Percentiles rank a stretch among this genome's conserved stretches.
These are phyloP conservation scores for Centropristis striata DNA, from an alignment of 2,113 vertebrate species.

Conservation along the genomic window DNA sequence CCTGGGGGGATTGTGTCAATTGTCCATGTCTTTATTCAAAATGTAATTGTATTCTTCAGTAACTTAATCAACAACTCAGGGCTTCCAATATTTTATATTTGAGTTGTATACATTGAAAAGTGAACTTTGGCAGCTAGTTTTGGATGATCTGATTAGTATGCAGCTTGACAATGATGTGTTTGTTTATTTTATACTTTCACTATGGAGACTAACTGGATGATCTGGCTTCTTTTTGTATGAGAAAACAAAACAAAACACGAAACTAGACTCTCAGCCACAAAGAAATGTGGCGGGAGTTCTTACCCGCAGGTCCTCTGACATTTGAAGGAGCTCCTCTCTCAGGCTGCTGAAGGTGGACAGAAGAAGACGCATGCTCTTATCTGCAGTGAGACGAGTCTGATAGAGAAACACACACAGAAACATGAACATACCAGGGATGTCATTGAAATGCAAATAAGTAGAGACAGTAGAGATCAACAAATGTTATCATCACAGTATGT, in stretches of 20 bases:
- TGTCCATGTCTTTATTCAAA: no score
- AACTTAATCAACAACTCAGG: no score
- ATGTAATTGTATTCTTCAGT: no score
- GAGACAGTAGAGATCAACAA: background rate
- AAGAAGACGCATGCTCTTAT: conserved; percentile 93
- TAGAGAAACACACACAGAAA: background rate
- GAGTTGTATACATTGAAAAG: no score
- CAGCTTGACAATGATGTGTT: background rate
- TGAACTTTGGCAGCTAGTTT: no score
- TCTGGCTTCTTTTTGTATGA: no score
- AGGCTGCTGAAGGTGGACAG: conserved; percentile 94
- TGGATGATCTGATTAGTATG: background rate
- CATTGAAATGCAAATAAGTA: no score
- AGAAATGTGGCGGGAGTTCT: conserved; percentile 34
- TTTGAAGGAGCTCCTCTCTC: conserved; percentile 92
- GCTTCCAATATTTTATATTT: no score
- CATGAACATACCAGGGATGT: background rate
- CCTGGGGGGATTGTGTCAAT: no score
- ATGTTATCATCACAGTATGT: background rate
- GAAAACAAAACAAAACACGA: no score
- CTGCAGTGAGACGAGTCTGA: conserved; percentile 92
- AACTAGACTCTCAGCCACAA: background rate
- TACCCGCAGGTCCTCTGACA: conserved; percentile 94
- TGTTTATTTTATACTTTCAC: background rate
- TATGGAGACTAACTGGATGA: no score